phyloP scores from a whole-genome alignment of 2,797 vertebrate species.

The Acrossocheilus wenchowensis region DNA sequence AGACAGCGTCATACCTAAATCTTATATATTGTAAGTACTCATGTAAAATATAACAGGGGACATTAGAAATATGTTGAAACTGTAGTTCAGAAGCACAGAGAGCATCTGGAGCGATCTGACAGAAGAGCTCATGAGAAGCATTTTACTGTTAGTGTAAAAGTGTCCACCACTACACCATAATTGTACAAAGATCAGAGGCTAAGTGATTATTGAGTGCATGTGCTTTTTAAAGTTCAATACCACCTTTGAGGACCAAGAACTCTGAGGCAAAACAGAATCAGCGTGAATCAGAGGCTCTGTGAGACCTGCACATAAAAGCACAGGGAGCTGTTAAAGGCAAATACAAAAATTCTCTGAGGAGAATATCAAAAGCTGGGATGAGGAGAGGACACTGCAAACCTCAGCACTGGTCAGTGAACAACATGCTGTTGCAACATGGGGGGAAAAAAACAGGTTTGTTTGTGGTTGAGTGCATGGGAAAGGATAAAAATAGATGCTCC shows the following conservation, averaged over 20 bases:
- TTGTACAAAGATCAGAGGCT: slow-evolving; percentile 60
- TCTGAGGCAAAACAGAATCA: slow-evolving; percentile 29
- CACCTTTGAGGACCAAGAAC: slow-evolving; percentile 62
- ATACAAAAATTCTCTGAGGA: slow-evolving; percentile 16
- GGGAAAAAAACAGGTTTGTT: not conserved
- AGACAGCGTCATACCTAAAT: not conserved
- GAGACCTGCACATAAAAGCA: slow-evolving; percentile 37
- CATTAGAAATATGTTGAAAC: not conserved
- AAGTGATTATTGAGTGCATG: slow-evolving; percentile 42
- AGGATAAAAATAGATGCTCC: slow-evolving; percentile 20
- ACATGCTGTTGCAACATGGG: not conserved
- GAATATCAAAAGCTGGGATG: slow-evolving; percentile 5
- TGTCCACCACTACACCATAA: slow-evolving; percentile 42
- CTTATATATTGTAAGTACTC: not conserved
- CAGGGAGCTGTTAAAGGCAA: not conserved
- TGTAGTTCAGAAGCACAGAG: not conserved
- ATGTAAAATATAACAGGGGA: not conserved
- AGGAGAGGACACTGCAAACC: not conserved
- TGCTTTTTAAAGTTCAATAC: slow-evolving; percentile 51
- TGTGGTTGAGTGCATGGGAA: not conserved
- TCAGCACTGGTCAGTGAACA: slow-evolving; percentile 24
- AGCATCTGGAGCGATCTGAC: not conserved
- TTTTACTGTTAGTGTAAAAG: slow-evolving; percentile 3
- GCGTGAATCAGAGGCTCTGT: not conserved
- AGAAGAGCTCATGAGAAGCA: not conserved